These are phyloP conservation scores for Helogale parvula DNA, from an alignment of 2,113 vertebrate species.

Conservation along the genomic window DNA sequence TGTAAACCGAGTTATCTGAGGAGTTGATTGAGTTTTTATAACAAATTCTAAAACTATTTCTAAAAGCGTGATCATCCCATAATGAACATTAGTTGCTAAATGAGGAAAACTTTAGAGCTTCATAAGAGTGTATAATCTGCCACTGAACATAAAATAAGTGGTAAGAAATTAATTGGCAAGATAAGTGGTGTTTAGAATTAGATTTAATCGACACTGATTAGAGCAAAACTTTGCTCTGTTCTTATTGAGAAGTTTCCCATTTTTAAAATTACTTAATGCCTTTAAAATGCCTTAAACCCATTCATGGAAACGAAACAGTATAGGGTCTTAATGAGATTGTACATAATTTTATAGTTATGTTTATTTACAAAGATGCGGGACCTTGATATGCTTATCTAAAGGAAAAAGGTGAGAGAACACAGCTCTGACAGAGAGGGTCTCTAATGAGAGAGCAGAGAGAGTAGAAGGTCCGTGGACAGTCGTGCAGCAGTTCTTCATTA, in stretches of 20 bases:
- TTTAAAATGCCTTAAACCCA: background rate
- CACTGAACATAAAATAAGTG: background rate
- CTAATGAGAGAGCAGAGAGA: background rate
- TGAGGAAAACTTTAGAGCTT: background rate
- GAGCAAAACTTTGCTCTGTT: background rate
- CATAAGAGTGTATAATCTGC: background rate
- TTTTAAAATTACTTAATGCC: background rate
- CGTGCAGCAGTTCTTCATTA: background rate
- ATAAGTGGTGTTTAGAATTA: background rate
- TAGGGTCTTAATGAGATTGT: background rate
- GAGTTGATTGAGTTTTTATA: slow-evolving; percentile 35
- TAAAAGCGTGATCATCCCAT: background rate
- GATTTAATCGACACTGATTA: background rate
- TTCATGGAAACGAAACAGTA: background rate
- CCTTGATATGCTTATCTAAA: background rate
- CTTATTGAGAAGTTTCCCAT: background rate
- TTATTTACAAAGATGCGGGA: background rate
- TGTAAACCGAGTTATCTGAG: background rate
- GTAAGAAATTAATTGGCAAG: slow-evolving; percentile 5
- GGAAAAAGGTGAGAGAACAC: background rate
- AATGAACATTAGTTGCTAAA: background rate
- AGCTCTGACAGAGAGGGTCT: background rate
- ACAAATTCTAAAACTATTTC: slow-evolving; percentile 62
- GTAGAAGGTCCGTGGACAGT: background rate
- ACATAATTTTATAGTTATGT: slow-evolving; percentile 20